Conservation (phyloP, 2,888 invertebrate genomes). For the Frankliniella fusca region DNA sequence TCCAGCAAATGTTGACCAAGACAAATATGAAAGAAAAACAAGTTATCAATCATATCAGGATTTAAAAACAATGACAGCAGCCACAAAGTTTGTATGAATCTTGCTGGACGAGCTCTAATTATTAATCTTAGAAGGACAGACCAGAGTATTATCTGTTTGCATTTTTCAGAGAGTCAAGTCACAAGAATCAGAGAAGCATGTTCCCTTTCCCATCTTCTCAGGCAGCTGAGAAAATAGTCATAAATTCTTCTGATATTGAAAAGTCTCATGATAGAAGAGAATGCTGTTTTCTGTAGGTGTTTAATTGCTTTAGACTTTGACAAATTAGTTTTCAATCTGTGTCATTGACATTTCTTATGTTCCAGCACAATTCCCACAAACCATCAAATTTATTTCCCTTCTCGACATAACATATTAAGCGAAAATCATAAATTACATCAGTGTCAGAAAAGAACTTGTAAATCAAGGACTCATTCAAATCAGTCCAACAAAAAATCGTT, state of each 20-base stretch:
- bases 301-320: not conserved
- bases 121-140: not conserved
- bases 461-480: not conserved
- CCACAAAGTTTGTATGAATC: not conserved
- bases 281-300: not conserved
- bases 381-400: not conserved
- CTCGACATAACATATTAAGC: not conserved
- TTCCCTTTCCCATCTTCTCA: not conserved
- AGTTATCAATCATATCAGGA: not conserved
- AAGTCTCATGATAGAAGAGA: not conserved
- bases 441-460: not conserved
- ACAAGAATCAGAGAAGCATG: not conserved
- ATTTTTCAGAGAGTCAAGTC: not conserved
- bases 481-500: not conserved
- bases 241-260: not conserved
- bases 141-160: too few relatives aligned
- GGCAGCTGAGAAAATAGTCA: not conserved
- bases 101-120: not conserved
- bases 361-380: not conserved
- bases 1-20: too few relatives aligned
- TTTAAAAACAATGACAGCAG: not conserved
- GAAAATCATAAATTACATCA: not conserved
- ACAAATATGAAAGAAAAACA: too few relatives aligned
- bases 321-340: not conserved
- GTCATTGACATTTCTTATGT: not conserved